A percentile compares a stretch with the other conserved stretches of the same genome.
Conservation (phyloP, 1,140 invertebrate genomes). For the Wasmannia auropunctata region DNA sequence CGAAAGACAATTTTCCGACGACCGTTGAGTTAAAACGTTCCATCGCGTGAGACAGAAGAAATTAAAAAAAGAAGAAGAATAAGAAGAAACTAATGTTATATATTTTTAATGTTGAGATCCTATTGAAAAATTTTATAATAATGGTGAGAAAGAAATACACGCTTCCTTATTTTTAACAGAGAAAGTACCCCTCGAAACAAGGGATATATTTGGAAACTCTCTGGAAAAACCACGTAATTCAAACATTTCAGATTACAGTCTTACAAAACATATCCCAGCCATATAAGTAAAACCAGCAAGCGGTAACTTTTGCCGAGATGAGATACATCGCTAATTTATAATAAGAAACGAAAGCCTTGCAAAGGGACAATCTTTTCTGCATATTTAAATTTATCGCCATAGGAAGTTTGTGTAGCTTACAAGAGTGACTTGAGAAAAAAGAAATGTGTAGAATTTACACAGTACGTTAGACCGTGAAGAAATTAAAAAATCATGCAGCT, state of each 20-base stretch:
- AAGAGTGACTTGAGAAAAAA: conserved; percentile 3
- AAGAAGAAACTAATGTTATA: not conserved
- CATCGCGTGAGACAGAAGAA: not conserved
- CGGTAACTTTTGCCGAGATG: not conserved
- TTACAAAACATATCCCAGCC: conserved; percentile 8
- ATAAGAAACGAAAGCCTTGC: conserved; percentile 23
- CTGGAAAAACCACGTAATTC: not conserved
- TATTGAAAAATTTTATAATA: not conserved
- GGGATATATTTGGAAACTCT: not conserved
- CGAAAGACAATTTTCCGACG: not conserved
- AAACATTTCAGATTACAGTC: not conserved
- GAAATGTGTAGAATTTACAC: not conserved
- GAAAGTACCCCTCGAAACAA: not conserved
- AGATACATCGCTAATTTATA: not conserved
- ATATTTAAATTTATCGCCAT: conserved; percentile 7
- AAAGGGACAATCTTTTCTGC: conserved; percentile 38
- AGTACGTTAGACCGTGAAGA: not conserved
- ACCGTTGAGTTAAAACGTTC: conserved; percentile 4
- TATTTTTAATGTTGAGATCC: not conserved
- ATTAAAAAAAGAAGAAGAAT: not conserved
- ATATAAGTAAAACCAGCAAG: not conserved
- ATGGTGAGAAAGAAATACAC: not conserved
- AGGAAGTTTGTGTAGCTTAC: not conserved
- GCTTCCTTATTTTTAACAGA: conserved; percentile 11
- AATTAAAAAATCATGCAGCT: not conserved